Evolutionary conservation across 1,140 invertebrate genomes (phyloP).

Genomic region (Saxidomus purpurata): DNA sequence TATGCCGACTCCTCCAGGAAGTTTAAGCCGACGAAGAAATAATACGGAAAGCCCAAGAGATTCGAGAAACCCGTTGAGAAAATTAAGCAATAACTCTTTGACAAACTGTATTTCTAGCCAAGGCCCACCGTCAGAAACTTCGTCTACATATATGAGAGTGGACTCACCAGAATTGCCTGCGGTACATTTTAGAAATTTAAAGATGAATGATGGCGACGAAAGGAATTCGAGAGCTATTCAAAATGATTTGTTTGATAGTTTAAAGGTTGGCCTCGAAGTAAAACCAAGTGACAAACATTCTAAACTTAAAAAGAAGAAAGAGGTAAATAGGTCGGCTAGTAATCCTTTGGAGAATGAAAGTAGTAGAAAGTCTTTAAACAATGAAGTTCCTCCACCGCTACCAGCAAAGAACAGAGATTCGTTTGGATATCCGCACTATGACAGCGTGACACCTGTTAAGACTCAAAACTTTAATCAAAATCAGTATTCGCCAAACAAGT

Average conservation of each 20-base stretch:
- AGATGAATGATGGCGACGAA: slow-evolving; percentile 69
- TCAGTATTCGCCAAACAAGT: background rate
- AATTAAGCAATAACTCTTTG: slow-evolving; percentile 78
- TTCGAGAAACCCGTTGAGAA: slow-evolving; percentile 71
- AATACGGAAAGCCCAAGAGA: slow-evolving; percentile 79
- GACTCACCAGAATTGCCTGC: slow-evolving; percentile 83
- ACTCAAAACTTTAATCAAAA: background rate
- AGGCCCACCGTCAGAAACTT: slow-evolving; percentile 73
- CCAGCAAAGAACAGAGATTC: slow-evolving; percentile 56
- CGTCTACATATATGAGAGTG: slow-evolving; percentile 68
- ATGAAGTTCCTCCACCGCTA: slow-evolving; percentile 48
- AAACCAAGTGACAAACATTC: slow-evolving; percentile 42
- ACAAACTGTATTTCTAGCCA: slow-evolving; percentile 77
- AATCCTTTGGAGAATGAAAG: slow-evolving; percentile 31
- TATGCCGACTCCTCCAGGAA: slow-evolving; percentile 81
- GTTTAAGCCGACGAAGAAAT: slow-evolving; percentile 79
- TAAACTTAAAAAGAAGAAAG: slow-evolving; percentile 28
- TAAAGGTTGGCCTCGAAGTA: slow-evolving; percentile 68
- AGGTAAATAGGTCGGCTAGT: background rate
- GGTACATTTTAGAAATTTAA: slow-evolving; percentile 84
- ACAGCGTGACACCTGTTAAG: slow-evolving; percentile 8
- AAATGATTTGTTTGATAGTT: slow-evolving; percentile 81
- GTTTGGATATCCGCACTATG: slow-evolving; percentile 39
- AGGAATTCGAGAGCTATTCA: slow-evolving; percentile 71
- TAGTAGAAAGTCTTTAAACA: slow-evolving; percentile 29